phyloP scores from a whole-genome alignment of 1,140 invertebrate genomes.

The Zaprionus kolodkinae region DNA sequence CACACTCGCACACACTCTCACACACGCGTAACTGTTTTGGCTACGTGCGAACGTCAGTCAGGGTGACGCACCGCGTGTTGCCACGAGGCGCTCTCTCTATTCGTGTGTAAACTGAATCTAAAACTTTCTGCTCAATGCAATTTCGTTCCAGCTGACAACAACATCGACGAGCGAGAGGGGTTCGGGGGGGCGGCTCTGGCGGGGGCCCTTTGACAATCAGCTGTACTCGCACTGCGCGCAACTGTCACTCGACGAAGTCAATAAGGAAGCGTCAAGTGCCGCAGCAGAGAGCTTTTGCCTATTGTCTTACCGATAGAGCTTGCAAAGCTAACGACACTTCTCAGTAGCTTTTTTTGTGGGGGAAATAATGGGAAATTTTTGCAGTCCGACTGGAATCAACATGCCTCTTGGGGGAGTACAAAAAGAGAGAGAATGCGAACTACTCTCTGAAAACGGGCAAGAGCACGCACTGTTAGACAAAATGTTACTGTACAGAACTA shows the following conservation, averaged over 20 bases:
- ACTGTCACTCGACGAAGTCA: slow-evolving; percentile 48
- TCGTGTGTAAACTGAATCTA: slow-evolving; percentile 43
- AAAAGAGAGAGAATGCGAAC: background rate
- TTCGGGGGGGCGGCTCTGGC: no score
- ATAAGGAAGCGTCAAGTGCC: slow-evolving; percentile 48
- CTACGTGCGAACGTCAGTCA: slow-evolving; percentile 61
- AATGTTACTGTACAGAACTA: background rate
- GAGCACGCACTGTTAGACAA: background rate
- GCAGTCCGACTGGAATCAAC: background rate
- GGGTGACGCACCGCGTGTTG: slow-evolving; percentile 70
- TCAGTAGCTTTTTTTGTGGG: slow-evolving; percentile 19
- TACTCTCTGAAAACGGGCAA: background rate
- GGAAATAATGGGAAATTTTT: slow-evolving; percentile 59
- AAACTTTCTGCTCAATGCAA: slow-evolving; percentile 47
- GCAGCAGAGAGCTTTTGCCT: slow-evolving; percentile 32
- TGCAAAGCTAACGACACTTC: slow-evolving; percentile 9
- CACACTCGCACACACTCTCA: slow-evolving; percentile 14
- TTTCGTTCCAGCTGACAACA: slow-evolving; percentile 42
- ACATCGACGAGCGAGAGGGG: background rate
- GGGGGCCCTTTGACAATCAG: slow-evolving; percentile 69
- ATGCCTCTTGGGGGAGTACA: background rate
- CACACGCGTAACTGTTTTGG: slow-evolving; percentile 57
- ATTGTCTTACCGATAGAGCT: slow-evolving; percentile 10
- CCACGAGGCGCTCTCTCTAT: slow-evolving; percentile 45
- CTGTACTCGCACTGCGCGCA: slow-evolving; percentile 42